Conservation (phyloP, 2,797 vertebrate species). For the Amblyraja radiata region DNA sequence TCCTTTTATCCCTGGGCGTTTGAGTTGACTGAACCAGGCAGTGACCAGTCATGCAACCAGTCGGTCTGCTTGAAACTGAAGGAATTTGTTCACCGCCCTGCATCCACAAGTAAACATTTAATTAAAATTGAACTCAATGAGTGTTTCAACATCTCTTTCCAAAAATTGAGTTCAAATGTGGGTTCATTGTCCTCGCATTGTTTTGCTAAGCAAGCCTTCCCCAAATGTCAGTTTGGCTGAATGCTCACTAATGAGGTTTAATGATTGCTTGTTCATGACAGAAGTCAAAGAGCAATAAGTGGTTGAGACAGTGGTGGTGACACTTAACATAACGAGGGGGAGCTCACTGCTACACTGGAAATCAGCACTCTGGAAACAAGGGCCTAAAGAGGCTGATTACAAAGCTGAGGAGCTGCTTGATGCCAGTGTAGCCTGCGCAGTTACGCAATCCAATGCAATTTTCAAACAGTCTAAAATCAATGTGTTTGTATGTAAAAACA, state of each 20-base stretch:
- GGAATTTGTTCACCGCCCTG: background rate
- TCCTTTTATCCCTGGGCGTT: no score
- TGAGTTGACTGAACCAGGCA: no score
- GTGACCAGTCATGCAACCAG: no score
- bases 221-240: background rate
- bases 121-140: background rate
- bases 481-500: background rate
- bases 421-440: background rate
- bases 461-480: background rate
- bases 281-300: background rate
- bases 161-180: background rate
- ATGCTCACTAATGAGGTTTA: background rate
- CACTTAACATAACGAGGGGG: background rate
- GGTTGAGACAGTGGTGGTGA: background rate
- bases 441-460: background rate
- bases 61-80: background rate
- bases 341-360: background rate
- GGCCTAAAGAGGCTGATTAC: background rate
- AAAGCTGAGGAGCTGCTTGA: background rate
- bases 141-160: background rate
- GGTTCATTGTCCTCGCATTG: background rate
- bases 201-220: background rate
- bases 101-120: background rate
- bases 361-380: background rate
- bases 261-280: background rate